Evolutionary conservation across 2,113 vertebrate species (phyloP), one percentile per base, ranked within the genome.

Genomic region (Candoia aspera): DNA sequence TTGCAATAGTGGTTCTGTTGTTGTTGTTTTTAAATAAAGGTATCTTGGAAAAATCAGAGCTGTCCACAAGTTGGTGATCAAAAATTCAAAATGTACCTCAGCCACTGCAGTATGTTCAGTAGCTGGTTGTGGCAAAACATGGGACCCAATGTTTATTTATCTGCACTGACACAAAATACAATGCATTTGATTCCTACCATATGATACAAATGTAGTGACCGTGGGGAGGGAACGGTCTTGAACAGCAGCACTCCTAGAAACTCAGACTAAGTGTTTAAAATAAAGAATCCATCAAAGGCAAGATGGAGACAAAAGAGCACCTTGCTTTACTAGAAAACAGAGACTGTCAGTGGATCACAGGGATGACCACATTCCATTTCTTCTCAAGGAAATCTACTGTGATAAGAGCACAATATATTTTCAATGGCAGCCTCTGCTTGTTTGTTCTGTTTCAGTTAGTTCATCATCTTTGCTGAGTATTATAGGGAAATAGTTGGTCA

Each of bases 391-490:
- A 59, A 23, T 33, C 59, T 33, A 12, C 57, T 10, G 8, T 62
- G n/a, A 37, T 21, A 79, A 62, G 53, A 89, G 84, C 46, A 89
- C 73, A 85, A 62, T 84, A 46, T 54, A 79, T 79, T 26, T 58
- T 42, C 73, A 87, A n/a, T 54, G 9, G 26, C 85, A 86, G 53
- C 8, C n/a, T 55, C 53, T 33, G 73, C 17, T 79, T 79, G 33
- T 79, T 73, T 42, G 19, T 53, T 85, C 79, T 8, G 2, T 57
- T 79, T 42, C 60, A 73, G 21, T 13, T 91, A 12, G 73, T 17
- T 12, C 29, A 92, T 59, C 54, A 53, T 64, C n/a, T 84, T 85
- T 92, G 91, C 49, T 92, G 54, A 64, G 46, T 83, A 85, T 92
- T 92, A 85, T 23, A 62, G 73, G 59, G 79, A 89, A 89, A 89